Base-by-base conservation (phyloP, 2,797 vertebrate species). In the Liparis tanakae region DNA sequence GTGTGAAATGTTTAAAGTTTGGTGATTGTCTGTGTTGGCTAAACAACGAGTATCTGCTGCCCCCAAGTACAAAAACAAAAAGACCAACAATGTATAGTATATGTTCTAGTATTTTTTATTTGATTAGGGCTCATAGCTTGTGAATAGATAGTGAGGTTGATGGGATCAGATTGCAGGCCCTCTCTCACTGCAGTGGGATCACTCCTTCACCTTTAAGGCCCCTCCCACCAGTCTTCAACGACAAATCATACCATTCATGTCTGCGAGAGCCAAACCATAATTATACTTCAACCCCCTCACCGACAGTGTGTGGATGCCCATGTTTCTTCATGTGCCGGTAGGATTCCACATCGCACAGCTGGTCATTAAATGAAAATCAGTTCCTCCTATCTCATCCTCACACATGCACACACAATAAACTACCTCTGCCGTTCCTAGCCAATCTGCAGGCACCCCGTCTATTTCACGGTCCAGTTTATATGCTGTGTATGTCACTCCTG, bases 361-460 rank as follows among this genome's bases (percentile, higher is more conserved):
- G 82, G 82, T 87, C 77, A 84, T 89, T 88, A 87, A 91, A 89
- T 78, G 79, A 81, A 84, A 90, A 84, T 83, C 82, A 85, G 79
- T 85, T 81, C 74, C 74, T 66, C 75, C 76, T 76, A 77, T 87
- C 76, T 86, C 83, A 34, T 81, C 76, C 76, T 53, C n/a, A n/a
- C 51, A 53, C 51, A 25, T 25, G 74, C 78, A 46, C 73, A 79
- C 75, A 80, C 76, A 82, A 82, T 84, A 85, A 87, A 81, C 81
- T 67, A 61, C 70, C 81, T 84, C 72, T 61, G 33, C 63, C 34
- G 36, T 68, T 59, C 71, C 75, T 8, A 50, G 72, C 67, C 81
- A 85, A 83, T 84, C 68, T 81, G 70, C 71, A 62, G 81, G 70
- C 79, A 74, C 66, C 69, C 74, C 61, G 33, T 83, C 76, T 83